Evolutionary conservation across 2,113 vertebrate genomes (phyloP), one percentile per base, ranked within the genome.

Genomic region (Bagarius yarrelli): DNA sequence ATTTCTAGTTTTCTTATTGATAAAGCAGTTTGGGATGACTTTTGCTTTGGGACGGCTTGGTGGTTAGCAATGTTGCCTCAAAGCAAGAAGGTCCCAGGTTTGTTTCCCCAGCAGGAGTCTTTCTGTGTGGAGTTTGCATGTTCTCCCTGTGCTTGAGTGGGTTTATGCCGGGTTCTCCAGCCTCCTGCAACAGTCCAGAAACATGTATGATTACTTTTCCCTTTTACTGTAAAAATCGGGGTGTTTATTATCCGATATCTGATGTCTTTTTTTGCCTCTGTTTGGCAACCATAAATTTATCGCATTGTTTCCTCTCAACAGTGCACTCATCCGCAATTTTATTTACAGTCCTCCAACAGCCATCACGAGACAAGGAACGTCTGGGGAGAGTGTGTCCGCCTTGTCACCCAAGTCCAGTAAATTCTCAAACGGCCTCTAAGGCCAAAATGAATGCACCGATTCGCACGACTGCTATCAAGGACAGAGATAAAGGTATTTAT

Each of bases 401-500:
- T 84, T 90, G 92, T 91, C 90, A 89, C 86, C 60, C 66, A 85
- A 86, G 88, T 86, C 86, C 84, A 87, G 89, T 93, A 93, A 93
- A 93, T 93, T 89, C 85, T 14, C n/a, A 77, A 12, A 74, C 84
- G 16, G 81, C 77, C 85, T 69, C 83, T 78, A 87, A 75, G 12
- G 83, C 70, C 50, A 84, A 91, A 90, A 93, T 87, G 87, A 89
- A 93, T 92, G 87, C 84, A 83, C 76, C 19, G 79, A 79, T 79
- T 83, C 80, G 76, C 84, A 79, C 85, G 44, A 88, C 81, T 84
- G 69, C 83, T 83, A 86, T 87, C 91, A 93, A 90, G 85, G 88
- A 90, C 83, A 83, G 64, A 27, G 64, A 82, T 79, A 72, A 83
- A 88, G 60, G 70, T 40, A 56, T 81, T 89, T 87, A 83, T 79